A percentile compares a stretch with the other conserved stretches of the same genome.
These are phyloP conservation scores for Cheilosia soror DNA, from an alignment of 2,888 invertebrate species.

Conservation along the genomic window DNA sequence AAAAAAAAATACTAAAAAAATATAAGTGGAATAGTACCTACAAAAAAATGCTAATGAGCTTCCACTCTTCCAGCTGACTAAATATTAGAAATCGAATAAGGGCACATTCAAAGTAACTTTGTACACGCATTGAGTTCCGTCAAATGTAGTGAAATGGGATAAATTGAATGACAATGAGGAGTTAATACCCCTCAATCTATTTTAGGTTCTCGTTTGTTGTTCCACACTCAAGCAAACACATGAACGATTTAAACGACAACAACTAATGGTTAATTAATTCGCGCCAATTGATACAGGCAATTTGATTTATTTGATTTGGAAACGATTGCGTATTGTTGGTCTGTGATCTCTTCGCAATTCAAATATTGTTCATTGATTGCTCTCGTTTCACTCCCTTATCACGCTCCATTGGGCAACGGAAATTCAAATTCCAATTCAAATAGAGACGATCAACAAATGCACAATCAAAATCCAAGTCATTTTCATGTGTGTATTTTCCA, in stretches of 20 bases:
- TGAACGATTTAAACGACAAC: constrained; percentile 21
- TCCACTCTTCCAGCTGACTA: constrained; percentile 22
- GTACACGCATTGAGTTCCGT: background rate
- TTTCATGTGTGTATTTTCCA: constrained; percentile 16
- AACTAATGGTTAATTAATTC: constrained; percentile 58
- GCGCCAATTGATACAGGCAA: constrained; percentile 42
- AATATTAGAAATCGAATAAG: constrained; percentile 8
- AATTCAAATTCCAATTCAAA: constrained; percentile 53
- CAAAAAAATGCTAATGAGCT: constrained; percentile 38
- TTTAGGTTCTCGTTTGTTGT: background rate
- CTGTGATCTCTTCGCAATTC: constrained; percentile 33
- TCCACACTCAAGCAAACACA: background rate
- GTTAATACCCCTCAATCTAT: constrained; percentile 19
- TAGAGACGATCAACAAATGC: constrained; percentile 53
- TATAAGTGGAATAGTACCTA: background rate
- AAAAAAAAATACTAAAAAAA: background rate
- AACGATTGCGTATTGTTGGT: background rate
- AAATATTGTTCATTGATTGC: constrained; percentile 50
- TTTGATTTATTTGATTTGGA: constrained; percentile 43
- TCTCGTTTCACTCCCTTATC: constrained; percentile 29
- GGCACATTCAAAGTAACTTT: background rate
- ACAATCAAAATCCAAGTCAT: constrained; percentile 46
- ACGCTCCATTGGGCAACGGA: constrained; percentile 51
- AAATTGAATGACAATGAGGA: constrained; percentile 38
- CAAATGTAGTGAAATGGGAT: constrained; percentile 13